Percentiles rank a stretch among this genome's conserved stretches.
These are phyloP conservation scores for Ips nitidus DNA, from an alignment of 1,140 invertebrate genomes.

Conservation along the genomic window DNA sequence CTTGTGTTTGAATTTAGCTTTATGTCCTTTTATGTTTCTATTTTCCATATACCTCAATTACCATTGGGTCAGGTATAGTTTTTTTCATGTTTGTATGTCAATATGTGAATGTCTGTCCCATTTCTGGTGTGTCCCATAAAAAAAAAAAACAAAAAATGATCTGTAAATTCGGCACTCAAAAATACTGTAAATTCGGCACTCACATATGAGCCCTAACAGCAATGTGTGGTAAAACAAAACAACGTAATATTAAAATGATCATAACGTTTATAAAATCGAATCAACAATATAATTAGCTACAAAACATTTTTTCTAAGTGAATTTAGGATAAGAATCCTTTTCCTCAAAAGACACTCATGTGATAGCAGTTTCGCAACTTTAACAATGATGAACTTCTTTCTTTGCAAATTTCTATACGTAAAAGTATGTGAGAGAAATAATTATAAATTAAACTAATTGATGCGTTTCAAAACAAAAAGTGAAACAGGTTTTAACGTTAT, in stretches of 20 bases:
- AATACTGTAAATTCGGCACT: too few relatives aligned
- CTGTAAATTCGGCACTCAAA: too few relatives aligned
- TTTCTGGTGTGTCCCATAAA: too few relatives aligned
- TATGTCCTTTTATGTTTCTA: too few relatives aligned
- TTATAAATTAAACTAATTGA: neutral
- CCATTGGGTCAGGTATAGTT: too few relatives aligned
- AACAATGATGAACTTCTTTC: slow-evolving; percentile 8
- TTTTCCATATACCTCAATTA: too few relatives aligned
- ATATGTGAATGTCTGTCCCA: too few relatives aligned
- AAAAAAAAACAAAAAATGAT: too few relatives aligned
- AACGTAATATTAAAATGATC: slow-evolving; percentile 19
- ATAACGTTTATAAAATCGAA: slow-evolving; percentile 36
- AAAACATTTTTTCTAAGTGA: slow-evolving; percentile 24
- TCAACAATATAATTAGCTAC: slow-evolving; percentile 33
- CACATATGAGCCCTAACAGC: too few relatives aligned
- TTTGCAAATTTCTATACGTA: neutral
- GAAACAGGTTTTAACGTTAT: slow-evolving; percentile 23
- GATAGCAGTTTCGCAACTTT: slow-evolving; percentile 15
- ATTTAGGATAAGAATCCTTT: slow-evolving; percentile 24
- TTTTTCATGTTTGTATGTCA: too few relatives aligned
- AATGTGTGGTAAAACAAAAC: too few relatives aligned
- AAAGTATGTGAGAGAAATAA: neutral
- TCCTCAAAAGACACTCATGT: slow-evolving; percentile 32
- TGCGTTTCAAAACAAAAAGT: neutral
- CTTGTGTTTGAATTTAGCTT: too few relatives aligned